These are phyloP conservation scores for Hydractinia echinata DNA, from an alignment of 30 jellyfish, hydroid and myxozoan genomes.

Conservation along the genomic window DNA sequence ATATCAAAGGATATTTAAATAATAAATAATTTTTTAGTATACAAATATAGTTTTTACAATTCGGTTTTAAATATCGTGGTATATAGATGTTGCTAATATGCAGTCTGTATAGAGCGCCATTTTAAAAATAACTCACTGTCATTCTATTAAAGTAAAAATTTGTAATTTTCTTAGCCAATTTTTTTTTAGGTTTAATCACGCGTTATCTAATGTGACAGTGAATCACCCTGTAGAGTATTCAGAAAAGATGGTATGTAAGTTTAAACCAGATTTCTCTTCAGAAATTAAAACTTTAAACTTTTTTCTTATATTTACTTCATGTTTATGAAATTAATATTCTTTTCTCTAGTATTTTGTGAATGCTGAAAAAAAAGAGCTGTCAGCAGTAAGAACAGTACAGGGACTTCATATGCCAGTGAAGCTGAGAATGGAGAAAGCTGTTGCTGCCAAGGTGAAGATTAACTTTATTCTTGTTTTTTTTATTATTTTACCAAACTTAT, in stretches of 20 bases:
- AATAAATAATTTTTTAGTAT: too few relatives aligned
- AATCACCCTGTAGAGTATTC: constrained; percentile 49
- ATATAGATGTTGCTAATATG: too few relatives aligned
- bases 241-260: constrained; percentile 31
- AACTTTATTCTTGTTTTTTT: not conserved
- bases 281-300: not conserved
- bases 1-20: too few relatives aligned
- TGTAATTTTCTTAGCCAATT: not conserved
- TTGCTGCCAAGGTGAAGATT: constrained; percentile 54
- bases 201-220: not conserved
- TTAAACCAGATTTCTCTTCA: constrained; percentile 1
- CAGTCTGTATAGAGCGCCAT: too few relatives aligned
- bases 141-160: too few relatives aligned
- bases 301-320: not conserved
- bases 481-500: not conserved
- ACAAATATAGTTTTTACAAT: too few relatives aligned
- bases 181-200: constrained; percentile 18
- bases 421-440: constrained; percentile 68
- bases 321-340: not conserved
- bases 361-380: constrained; percentile 49
- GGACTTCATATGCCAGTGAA: constrained; percentile 93
- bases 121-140: too few relatives aligned
- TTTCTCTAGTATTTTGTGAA: constrained; percentile 40
- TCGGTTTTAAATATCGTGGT: too few relatives aligned
- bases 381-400: constrained; percentile 53